Percentiles rank a stretch among this genome's conserved stretches.
phyloP scores from a whole-genome alignment of 1,140 invertebrate genomes.

The Helicorthomorpha holstii region DNA sequence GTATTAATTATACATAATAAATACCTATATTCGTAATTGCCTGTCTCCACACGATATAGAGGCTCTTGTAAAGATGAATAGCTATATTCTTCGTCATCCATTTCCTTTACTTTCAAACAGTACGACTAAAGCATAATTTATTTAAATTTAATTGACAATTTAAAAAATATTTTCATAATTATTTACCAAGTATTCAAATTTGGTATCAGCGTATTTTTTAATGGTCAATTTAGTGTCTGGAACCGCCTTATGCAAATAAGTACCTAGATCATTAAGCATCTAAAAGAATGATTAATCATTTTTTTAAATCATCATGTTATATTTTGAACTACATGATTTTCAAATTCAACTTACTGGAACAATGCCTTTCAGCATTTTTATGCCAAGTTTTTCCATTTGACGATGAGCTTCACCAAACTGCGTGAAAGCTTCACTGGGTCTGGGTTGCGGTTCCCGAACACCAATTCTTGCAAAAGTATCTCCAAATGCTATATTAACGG shows the following conservation, averaged over 20 bases:
- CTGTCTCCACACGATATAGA: conserved; percentile 90
- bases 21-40: conserved; percentile 94
- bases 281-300: conserved; percentile 24
- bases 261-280: conserved; percentile 84
- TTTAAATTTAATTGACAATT: conserved; percentile 1
- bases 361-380: conserved; percentile 72
- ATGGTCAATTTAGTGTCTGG: conserved; percentile 95
- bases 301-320: background rate
- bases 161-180: background rate
- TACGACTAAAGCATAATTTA: conserved; percentile 45
- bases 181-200: conserved; percentile 82
- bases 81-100: conserved; percentile 95
- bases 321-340: background rate
- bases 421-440: conserved; percentile 87
- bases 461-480: conserved; percentile 88
- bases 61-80: conserved; percentile 90
- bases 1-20: background rate
- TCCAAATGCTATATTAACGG: conserved; percentile 60
- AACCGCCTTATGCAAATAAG: conserved; percentile 91
- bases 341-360: conserved; percentile 52
- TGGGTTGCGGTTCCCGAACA: conserved; percentile 82
- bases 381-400: conserved; percentile 77
- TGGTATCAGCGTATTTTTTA: conserved; percentile 90
- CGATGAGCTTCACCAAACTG: conserved; percentile 90
- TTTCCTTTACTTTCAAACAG: conserved; percentile 83